These are phyloP conservation scores for Pollenia amentaria DNA, from an alignment of 2,888 invertebrate species.

Conservation along the genomic window DNA sequence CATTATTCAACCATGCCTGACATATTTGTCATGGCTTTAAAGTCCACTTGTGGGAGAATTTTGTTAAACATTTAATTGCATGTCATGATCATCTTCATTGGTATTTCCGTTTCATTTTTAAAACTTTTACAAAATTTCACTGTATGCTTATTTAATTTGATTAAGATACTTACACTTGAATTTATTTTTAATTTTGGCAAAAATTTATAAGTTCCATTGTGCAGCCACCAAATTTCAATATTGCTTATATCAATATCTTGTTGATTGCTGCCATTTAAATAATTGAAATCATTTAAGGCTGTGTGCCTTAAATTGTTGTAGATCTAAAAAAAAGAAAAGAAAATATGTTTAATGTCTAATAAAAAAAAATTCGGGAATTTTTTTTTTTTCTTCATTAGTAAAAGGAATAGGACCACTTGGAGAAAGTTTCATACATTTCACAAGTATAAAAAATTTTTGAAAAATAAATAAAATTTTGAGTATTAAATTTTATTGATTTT, in stretches of 20 bases:
- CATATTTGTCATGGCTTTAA: constrained; percentile 46
- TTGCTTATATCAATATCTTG: constrained; percentile 80
- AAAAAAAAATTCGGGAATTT: not conserved
- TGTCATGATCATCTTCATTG: constrained; percentile 56
- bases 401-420: too few species aligned
- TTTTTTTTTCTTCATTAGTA: too few species aligned
- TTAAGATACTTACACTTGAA: constrained; percentile 79
- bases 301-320: constrained; percentile 79
- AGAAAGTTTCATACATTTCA: too few species aligned
- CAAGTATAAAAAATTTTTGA: too few species aligned
- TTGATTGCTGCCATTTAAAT: constrained; percentile 76
- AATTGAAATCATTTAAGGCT: constrained; percentile 79
- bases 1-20: constrained; percentile 61
- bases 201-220: constrained; percentile 81
- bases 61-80: constrained; percentile 22
- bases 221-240: constrained; percentile 79
- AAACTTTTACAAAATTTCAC: not conserved
- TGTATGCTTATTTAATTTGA: not conserved
- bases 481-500: too few species aligned
- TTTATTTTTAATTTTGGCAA: constrained; percentile 81
- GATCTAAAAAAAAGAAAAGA: constrained; percentile 75
- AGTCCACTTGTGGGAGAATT: constrained; percentile 64
- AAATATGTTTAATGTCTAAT: constrained; percentile 15
- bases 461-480: too few species aligned
- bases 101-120: constrained; percentile 66